Percentiles rank a stretch among this genome's conserved stretches.
Conservation (phyloP, 2,113 vertebrate genomes). For the Nerophis lumbriciformis region DNA sequence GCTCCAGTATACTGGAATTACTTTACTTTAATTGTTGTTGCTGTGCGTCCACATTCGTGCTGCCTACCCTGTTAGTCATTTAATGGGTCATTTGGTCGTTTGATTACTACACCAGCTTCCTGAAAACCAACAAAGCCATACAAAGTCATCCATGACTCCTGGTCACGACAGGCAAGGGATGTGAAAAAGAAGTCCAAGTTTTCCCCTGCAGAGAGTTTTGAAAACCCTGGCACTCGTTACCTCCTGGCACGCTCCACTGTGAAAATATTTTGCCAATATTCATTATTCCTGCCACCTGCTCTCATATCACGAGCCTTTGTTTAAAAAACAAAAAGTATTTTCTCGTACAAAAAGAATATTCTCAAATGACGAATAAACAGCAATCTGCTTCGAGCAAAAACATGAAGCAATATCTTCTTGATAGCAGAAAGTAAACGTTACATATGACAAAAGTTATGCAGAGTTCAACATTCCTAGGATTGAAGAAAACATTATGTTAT, state of each 20-base stretch:
- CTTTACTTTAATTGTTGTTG: neutral
- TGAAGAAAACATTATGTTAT: neutral
- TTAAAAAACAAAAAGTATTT: neutral
- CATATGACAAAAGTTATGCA: neutral
- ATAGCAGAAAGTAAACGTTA: slow-evolving; percentile 2
- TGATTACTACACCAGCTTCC: neutral
- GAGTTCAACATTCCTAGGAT: slow-evolving; percentile 1
- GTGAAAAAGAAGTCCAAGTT: no score
- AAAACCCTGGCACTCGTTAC: slow-evolving; percentile 15
- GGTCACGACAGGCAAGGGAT: slow-evolving; percentile 35
- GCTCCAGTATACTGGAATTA: no score
- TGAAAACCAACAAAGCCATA: slow-evolving; percentile 22
- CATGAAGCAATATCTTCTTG: slow-evolving; percentile 6
- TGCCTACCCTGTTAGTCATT: slow-evolving; percentile 29
- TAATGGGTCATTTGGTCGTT: slow-evolving; percentile 49
- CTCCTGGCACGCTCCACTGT: slow-evolving; percentile 19
- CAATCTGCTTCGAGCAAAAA: neutral
- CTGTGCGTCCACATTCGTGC: neutral
- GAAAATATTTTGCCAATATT: slow-evolving; percentile 29
- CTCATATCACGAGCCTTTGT: slow-evolving; percentile 11
- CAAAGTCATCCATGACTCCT: slow-evolving; percentile 44
- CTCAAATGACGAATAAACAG: neutral
- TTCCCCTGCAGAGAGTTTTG: neutral
- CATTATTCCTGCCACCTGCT: slow-evolving; percentile 4
- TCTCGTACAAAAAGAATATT: slow-evolving; percentile 8